Evolutionary conservation across 2,797 vertebrate genomes (phyloP), one percentile per base, ranked within the genome.

Genomic region (Zenarchopterus dispar): DNA sequence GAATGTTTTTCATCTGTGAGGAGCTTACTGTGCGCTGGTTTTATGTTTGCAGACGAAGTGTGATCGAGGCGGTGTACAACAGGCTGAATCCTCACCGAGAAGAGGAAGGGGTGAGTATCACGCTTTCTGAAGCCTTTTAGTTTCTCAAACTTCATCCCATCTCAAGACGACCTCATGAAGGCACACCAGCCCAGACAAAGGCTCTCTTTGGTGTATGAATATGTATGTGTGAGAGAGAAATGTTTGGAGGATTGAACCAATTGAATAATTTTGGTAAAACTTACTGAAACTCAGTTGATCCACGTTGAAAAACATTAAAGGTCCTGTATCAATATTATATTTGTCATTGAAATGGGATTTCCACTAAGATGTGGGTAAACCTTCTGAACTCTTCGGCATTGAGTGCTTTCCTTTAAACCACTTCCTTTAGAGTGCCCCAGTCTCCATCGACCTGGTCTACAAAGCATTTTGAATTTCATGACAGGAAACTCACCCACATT

Each of bases 81-180:
- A 96, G 94, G 89, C 94, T 99, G 94, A 98, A 98, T 93, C 98
- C 98, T 92, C 96, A 98, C 88, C 97, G 95, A 95, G 98, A 99
- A 90, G 98, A 93, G 88, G 97, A 99, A 91, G 96, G 94, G 96
- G 98, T 99, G 95, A 99, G 97, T 96, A 88, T 53, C 64, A 73
- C 19, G 23, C 63, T 67, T 33, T 79, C 21, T 65, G 5, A 65
- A 72, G 55, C 31, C 36, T 50, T 28, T 36, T 17, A 5, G 5
- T 45, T 23, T 36, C 22, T 81, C 76, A 24, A 70, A 60, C 56
- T 56, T 56, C 75, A 73, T 45, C 45, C 41, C 16, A 16, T 22
- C 49, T 22, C 70, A 73, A 75, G 75, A 72, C 70, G 61, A 63
- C 54, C 73, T 58, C 58, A 45, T 67, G 67, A 72, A 71, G 56